phyloP scores from a whole-genome alignment of 2,113 vertebrate genomes.

The Cyprinodon variegatus region DNA sequence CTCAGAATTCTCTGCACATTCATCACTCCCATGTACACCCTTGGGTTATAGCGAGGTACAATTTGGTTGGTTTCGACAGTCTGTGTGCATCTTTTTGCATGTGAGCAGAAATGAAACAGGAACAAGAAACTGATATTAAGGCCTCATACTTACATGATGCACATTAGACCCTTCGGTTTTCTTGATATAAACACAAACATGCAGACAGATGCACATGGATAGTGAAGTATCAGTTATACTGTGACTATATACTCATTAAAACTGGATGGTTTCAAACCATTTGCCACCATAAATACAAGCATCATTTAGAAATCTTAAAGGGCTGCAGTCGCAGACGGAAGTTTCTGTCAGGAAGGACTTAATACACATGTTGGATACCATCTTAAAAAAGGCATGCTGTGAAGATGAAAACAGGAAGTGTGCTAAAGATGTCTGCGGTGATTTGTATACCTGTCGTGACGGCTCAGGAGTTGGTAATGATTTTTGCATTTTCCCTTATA shows the following conservation, averaged over 20 bases:
- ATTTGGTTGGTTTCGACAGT: background rate
- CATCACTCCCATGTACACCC: background rate
- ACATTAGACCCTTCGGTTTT: background rate
- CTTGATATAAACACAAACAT: background rate
- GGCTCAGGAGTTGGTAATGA: background rate
- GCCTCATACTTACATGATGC: background rate
- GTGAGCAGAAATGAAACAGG: background rate
- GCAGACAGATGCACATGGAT: background rate
- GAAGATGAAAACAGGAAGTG: slow-evolving; percentile 62
- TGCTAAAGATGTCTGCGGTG: background rate
- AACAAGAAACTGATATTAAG: background rate
- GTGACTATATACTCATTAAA: slow-evolving; percentile 2
- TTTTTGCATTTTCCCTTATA: background rate
- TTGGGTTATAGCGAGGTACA: background rate
- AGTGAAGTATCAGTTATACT: background rate
- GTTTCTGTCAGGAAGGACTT: slow-evolving; percentile 10
- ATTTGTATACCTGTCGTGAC: slow-evolving; percentile 10
- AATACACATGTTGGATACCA: background rate
- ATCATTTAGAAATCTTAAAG: background rate
- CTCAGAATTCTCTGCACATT: slow-evolving; percentile 43
- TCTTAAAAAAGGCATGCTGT: slow-evolving; percentile 24
- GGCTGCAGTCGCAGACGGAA: background rate
- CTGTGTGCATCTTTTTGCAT: slow-evolving; percentile 8
- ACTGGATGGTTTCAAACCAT: background rate
- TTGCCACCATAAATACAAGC: background rate